Conservation (phyloP, 2,888 invertebrate species). For the Cerceris rybyensis region DNA sequence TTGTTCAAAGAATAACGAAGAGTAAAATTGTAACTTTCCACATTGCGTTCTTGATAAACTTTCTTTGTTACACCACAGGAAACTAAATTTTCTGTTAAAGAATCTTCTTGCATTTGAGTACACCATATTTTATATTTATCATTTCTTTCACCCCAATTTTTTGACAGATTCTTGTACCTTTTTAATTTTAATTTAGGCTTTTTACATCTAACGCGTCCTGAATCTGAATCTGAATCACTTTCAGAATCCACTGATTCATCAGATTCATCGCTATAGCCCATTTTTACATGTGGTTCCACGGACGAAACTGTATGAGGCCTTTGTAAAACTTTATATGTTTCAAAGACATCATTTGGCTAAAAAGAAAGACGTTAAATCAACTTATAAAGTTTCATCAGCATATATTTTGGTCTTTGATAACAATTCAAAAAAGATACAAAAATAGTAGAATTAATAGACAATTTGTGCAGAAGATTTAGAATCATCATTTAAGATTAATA, state of each 20-base stretch:
- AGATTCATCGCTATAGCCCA: constrained; percentile 85
- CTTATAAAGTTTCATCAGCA: not conserved
- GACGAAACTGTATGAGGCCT: constrained; percentile 71
- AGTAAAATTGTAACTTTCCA: constrained; percentile 90
- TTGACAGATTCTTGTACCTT: constrained; percentile 79
- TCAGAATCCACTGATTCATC: constrained; percentile 84
- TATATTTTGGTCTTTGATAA: not conserved
- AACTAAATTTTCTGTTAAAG: constrained; percentile 89
- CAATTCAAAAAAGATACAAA: not conserved
- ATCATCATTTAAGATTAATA: not conserved
- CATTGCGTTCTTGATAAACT: constrained; percentile 85
- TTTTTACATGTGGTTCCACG: constrained; percentile 77
- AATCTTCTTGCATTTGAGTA: constrained; percentile 88
- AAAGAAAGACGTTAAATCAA: constrained; percentile 21
- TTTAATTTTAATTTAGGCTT: constrained; percentile 83
- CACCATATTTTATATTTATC: constrained; percentile 92
- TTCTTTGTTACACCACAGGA: constrained; percentile 89
- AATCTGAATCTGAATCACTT: constrained; percentile 84
- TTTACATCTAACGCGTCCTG: constrained; percentile 82
- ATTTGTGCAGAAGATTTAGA: too few species aligned
- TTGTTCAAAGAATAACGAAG: constrained; percentile 79
- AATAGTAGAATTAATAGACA: not conserved
- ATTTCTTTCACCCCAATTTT: constrained; percentile 81
- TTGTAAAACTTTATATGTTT: constrained; percentile 76
- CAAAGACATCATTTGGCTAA: constrained; percentile 76